Conservation (phyloP, 2,797 vertebrate species). For the Myotis vivesi region DNA sequence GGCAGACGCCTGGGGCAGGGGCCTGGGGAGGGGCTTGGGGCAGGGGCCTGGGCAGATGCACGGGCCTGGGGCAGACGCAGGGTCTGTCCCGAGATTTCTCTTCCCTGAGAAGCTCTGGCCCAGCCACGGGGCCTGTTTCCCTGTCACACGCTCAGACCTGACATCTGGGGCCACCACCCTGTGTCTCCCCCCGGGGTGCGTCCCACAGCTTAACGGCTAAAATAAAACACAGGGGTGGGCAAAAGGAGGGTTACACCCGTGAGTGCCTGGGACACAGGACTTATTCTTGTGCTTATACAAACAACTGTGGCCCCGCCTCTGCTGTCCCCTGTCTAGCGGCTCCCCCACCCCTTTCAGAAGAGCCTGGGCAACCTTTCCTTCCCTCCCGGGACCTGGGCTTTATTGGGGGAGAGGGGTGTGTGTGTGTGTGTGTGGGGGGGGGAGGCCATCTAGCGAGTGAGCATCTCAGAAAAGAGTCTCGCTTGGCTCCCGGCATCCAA, state of each 20-base stretch:
- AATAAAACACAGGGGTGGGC: background rate
- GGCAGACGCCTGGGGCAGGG: too few species aligned
- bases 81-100: background rate
- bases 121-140: background rate
- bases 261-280: too few species aligned
- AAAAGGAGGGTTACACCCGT: too few species aligned
- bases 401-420: background rate
- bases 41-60: too few species aligned
- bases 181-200: rapidly evolving
- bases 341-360: background rate
- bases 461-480: rapidly evolving
- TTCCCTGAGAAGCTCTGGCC: background rate
- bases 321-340: too few species aligned
- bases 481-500: rapidly evolving
- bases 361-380: background rate
- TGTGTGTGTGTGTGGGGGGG: rapidly evolving
- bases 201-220: background rate
- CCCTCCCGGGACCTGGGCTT: background rate
- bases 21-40: too few species aligned
- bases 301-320: too few species aligned
- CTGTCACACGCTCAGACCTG: background rate
- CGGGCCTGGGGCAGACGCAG: too few species aligned
- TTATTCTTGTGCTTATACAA: too few species aligned
- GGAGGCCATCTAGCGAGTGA: rapidly evolving
- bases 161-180: background rate